Evolutionary conservation across 2,113 vertebrate species (phyloP).

Genomic region (Brachyistius frenatus): DNA sequence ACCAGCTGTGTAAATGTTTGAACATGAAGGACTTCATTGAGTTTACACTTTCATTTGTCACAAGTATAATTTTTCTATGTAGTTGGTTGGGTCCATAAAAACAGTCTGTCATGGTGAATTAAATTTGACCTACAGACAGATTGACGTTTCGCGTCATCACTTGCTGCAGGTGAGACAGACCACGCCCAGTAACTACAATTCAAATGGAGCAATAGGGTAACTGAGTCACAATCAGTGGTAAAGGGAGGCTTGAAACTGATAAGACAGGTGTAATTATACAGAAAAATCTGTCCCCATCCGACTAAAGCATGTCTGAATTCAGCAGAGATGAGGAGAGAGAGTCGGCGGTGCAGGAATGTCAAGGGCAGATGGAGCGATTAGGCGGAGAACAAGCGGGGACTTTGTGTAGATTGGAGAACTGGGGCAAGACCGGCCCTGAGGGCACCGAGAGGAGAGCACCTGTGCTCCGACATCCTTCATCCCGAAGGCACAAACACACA

Average conservation of each 20-base stretch:
- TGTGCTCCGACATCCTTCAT: slow-evolving; percentile 61
- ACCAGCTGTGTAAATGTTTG: slow-evolving; percentile 8
- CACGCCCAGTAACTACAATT: not conserved
- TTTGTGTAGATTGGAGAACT: slow-evolving; percentile 70
- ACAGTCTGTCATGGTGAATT: not conserved
- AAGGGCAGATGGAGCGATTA: slow-evolving; percentile 80
- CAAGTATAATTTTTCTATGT: not conserved
- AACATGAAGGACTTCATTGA: not conserved
- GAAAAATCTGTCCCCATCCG: slow-evolving; percentile 41
- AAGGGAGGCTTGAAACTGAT: slow-evolving; percentile 39
- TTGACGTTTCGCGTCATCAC: not conserved
- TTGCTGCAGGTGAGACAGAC: not conserved
- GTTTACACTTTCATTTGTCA: not conserved
- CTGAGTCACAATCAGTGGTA: not conserved
- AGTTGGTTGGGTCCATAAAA: not conserved
- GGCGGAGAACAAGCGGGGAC: slow-evolving; percentile 78
- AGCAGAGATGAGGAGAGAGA: slow-evolving; percentile 38
- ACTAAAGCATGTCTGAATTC: slow-evolving; percentile 36
- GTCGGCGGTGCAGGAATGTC: slow-evolving; percentile 76
- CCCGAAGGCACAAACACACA: slow-evolving; percentile 42
- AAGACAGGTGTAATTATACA: slow-evolving; percentile 46
- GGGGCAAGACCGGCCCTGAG: slow-evolving; percentile 40
- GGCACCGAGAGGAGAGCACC: slow-evolving; percentile 73
- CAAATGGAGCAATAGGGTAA: not conserved
- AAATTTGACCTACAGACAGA: not conserved